Conservation (phyloP, 2,888 invertebrate species). For the Cheilosia vulpina region DNA sequence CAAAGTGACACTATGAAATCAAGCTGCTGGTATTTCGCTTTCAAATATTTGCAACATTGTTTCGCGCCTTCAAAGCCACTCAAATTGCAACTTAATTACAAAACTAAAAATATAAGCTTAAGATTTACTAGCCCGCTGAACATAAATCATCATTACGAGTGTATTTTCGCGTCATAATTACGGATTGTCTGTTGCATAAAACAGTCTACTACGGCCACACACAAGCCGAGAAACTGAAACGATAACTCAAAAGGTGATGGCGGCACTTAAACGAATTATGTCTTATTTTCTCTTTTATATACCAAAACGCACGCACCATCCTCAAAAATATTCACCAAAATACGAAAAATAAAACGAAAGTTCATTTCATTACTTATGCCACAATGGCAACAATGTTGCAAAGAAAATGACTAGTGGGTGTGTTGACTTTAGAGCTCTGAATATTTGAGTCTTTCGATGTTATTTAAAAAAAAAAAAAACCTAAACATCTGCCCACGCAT, state of each 20-base stretch:
- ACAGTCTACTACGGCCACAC: background rate
- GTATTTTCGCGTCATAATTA: background rate
- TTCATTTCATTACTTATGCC: constrained; percentile 8
- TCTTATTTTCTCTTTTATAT: background rate
- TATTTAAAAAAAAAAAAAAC: constrained; percentile 31
- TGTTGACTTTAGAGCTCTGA: constrained; percentile 41
- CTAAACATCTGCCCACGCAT: constrained; percentile 63
- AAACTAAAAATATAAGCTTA: background rate
- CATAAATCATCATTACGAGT: constrained; percentile 13
- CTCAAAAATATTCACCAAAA: background rate
- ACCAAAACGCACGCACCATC: background rate
- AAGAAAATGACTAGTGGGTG: constrained; percentile 25
- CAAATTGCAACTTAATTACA: background rate
- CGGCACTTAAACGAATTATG: constrained; percentile 29
- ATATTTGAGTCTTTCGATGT: constrained; percentile 28
- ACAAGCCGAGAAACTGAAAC: constrained; percentile 4
- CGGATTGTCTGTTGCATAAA: constrained; percentile 3
- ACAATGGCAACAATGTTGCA: constrained; percentile 36
- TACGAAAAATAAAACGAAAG: background rate
- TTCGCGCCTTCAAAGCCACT: background rate
- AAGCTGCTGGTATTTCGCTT: too few relatives aligned
- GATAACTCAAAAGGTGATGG: constrained; percentile 45
- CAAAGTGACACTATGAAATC: too few relatives aligned
- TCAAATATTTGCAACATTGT: constrained; percentile 14
- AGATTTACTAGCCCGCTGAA: constrained; percentile 16